Evolutionary conservation across 2,797 vertebrate genomes (phyloP).

Genomic region (Pseudocheirus occidentalis): DNA sequence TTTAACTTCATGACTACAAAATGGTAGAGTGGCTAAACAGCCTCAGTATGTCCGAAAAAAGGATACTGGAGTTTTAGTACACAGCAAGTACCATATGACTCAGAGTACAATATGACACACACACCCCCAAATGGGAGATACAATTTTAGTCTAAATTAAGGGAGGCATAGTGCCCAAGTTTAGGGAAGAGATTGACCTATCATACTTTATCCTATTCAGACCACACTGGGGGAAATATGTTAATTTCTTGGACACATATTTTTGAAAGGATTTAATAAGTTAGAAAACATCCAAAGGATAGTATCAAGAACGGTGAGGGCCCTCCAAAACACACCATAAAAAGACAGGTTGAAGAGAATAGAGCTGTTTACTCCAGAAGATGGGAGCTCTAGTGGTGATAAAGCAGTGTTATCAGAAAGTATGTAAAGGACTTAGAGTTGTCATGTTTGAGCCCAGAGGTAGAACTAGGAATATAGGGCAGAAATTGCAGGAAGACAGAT

Average conservation of each 20-base stretch:
- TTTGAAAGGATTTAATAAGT: neutral
- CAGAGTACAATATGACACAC: neutral
- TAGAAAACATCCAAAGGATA: neutral
- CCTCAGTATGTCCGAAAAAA: neutral
- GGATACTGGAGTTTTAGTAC: neutral
- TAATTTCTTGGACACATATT: neutral
- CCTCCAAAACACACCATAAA: neutral
- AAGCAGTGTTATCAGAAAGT: neutral
- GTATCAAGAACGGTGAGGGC: neutral
- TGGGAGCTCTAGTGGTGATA: neutral
- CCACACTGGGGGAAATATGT: neutral
- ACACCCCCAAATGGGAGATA: neutral
- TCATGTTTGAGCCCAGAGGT: neutral
- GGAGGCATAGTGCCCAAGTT: neutral
- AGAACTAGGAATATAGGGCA: neutral
- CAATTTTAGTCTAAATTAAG: neutral
- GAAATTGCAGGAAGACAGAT: neutral
- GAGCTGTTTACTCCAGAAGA: neutral
- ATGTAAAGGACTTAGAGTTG: neutral
- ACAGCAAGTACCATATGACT: neutral
- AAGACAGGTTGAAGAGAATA: neutral
- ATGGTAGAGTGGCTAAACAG: neutral
- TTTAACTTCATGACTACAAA: neutral
- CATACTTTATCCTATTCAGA: neutral
- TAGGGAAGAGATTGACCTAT: neutral